Percentiles rank a stretch among this genome's conserved stretches.
Evolutionary conservation across 2,888 invertebrate genomes (phyloP).

Genomic region (Strigamia maritima): DNA sequence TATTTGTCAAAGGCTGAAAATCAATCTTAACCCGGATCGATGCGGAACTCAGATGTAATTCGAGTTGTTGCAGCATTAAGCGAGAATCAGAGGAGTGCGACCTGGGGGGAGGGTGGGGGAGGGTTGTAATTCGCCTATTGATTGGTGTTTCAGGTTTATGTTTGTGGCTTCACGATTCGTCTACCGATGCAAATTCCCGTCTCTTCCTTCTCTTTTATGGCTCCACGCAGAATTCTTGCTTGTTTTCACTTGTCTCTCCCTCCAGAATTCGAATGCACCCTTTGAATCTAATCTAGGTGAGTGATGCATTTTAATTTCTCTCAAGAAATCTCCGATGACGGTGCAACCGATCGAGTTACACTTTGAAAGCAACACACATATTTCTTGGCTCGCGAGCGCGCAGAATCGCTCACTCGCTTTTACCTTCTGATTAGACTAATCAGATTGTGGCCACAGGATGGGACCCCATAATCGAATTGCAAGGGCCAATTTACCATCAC

Average conservation of each 20-base stretch:
- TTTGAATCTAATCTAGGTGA: background rate
- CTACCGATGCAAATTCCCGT: background rate
- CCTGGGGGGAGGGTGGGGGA: no score
- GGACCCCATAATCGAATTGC: background rate
- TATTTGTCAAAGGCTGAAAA: no score
- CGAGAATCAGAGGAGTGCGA: no score
- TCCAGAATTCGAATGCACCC: background rate
- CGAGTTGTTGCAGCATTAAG: no score
- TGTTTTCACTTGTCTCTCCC: slow-evolving; percentile 17
- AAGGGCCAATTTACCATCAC: background rate
- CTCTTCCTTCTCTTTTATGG: background rate
- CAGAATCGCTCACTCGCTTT: background rate
- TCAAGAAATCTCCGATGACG: background rate
- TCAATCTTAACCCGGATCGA: no score
- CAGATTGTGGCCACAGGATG: background rate
- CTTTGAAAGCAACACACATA: background rate
- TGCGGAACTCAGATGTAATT: no score
- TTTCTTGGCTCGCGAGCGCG: no score
- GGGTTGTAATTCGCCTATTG: background rate
- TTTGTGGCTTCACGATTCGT: background rate
- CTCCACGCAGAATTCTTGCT: background rate
- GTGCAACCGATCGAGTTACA: background rate
- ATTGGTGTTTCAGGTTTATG: background rate
- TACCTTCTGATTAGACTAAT: slow-evolving; percentile 2
- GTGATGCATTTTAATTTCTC: slow-evolving; percentile 24